These are phyloP conservation scores for Idaea aversata DNA, from an alignment of 2,888 invertebrate species.

Conservation along the genomic window DNA sequence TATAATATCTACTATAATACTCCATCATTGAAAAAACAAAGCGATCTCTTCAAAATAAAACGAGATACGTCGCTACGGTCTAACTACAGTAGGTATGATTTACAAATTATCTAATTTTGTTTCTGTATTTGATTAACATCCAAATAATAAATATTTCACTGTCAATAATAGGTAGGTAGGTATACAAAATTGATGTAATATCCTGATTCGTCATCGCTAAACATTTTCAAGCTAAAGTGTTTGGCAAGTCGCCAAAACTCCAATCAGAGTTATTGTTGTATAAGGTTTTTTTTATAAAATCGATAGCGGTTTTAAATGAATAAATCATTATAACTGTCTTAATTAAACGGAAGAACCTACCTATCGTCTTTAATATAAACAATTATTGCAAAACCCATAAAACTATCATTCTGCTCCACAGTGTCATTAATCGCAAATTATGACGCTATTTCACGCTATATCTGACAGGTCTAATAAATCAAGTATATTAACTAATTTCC, in stretches of 20 bases:
- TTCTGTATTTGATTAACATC: constrained; percentile 2
- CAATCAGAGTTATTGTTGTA: neutral
- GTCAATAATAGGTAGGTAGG: constrained; percentile 5
- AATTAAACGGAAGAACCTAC: neutral
- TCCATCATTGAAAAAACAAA: too few species aligned
- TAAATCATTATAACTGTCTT: neutral
- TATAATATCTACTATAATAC: too few species aligned
- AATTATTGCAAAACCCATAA: neutral
- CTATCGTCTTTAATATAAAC: neutral
- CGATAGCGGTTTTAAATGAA: neutral
- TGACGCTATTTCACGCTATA: too few species aligned
- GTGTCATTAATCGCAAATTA: too few species aligned
- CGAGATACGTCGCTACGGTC: neutral
- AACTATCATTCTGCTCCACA: too few species aligned
- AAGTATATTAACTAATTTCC: neutral
- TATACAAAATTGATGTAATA: constrained; percentile 22
- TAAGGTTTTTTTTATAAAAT: neutral
- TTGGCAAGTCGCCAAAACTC: constrained; percentile 48
- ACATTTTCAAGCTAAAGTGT: constrained; percentile 28
- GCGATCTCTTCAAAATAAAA: too few species aligned
- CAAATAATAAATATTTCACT: constrained; percentile 6
- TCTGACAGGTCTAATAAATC: neutral
- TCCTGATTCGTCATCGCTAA: constrained; percentile 39
- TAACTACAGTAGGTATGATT: neutral
- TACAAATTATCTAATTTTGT: neutral